Percentiles rank a stretch among this genome's conserved stretches.
Conservation (phyloP, 1,140 invertebrate genomes). For the Diabrotica virgifera region DNA sequence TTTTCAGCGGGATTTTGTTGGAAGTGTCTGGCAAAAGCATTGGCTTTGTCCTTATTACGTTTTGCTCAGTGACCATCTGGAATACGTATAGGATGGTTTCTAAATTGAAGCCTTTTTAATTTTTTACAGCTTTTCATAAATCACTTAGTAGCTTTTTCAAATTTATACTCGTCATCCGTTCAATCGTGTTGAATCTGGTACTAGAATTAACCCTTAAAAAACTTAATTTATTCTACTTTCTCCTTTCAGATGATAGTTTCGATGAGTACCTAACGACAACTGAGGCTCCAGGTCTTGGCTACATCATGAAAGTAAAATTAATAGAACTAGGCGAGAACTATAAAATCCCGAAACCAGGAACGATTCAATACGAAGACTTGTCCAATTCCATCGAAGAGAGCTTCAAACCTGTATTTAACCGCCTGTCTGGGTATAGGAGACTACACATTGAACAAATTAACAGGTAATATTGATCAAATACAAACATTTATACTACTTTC, state of each 20-base stretch:
- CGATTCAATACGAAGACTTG: slow-evolving; percentile 70
- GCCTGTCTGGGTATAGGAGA: slow-evolving; percentile 70
- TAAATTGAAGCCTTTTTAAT: too few species aligned
- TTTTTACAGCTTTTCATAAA: too few species aligned
- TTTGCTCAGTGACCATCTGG: too few species aligned
- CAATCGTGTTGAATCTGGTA: too few species aligned
- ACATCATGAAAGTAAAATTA: slow-evolving; percentile 71
- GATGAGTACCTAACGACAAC: slow-evolving; percentile 59
- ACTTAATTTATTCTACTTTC: not conserved
- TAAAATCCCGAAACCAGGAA: slow-evolving; percentile 63
- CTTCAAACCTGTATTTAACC: slow-evolving; percentile 60
- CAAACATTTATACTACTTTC: not conserved
- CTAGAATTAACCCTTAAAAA: too few species aligned
- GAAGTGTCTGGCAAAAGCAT: too few species aligned
- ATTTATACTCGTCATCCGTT: too few species aligned
- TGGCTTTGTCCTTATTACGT: too few species aligned
- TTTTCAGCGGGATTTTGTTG: too few species aligned
- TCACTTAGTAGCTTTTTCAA: too few species aligned
- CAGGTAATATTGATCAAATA: slow-evolving; percentile 18
- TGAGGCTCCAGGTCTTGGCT: slow-evolving; percentile 61
- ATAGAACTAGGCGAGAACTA: slow-evolving; percentile 75
- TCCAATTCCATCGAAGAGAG: slow-evolving; percentile 64
- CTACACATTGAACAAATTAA: slow-evolving; percentile 67
- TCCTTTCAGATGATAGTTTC: slow-evolving; percentile 49
- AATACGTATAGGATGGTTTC: too few species aligned